Evolutionary conservation across 1,140 invertebrate species (phyloP).

Genomic region (Carcinoscorpius rotundicauda): DNA sequence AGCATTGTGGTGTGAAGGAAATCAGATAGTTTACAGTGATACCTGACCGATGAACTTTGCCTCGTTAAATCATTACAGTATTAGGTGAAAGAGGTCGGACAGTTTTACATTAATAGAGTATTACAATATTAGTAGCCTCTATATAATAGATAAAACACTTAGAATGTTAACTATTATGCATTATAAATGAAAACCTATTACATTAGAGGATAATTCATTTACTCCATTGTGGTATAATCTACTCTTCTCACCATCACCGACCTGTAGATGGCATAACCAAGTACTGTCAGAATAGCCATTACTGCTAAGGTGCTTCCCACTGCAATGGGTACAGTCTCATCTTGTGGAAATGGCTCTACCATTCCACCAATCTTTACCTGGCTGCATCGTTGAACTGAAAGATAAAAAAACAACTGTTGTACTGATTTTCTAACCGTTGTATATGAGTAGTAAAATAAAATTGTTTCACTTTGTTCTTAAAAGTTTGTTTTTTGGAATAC

Average conservation of each 20-base stretch:
- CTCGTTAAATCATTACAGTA: too few species aligned
- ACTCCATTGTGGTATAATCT: constrained; percentile 86
- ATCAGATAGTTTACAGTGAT: too few species aligned
- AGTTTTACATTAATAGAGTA: too few species aligned
- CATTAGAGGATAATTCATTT: constrained; percentile 28
- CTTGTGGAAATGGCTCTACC: constrained; percentile 30
- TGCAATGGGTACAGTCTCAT: constrained; percentile 72
- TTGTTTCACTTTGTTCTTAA: too few species aligned
- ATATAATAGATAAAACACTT: too few species aligned
- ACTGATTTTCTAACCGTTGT: background rate
- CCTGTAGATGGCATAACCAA: constrained; percentile 71
- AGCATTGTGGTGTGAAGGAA: too few species aligned
- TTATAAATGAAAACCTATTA: too few species aligned
- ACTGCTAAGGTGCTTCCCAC: constrained; percentile 74
- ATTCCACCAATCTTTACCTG: constrained; percentile 25
- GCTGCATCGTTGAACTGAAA: constrained; percentile 25
- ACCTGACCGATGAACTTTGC: too few species aligned
- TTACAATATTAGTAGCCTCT: too few species aligned
- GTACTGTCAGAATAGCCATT: constrained; percentile 59
- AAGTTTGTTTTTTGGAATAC: too few species aligned
- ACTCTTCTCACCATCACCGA: constrained; percentile 81
- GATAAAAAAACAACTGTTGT: constrained; percentile 10
- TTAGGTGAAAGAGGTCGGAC: too few species aligned
- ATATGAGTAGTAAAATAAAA: background rate
- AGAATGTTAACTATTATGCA: too few species aligned